These are phyloP conservation scores for Egretta garzetta DNA, from an alignment of 2,113 vertebrate species.

Conservation along the genomic window DNA sequence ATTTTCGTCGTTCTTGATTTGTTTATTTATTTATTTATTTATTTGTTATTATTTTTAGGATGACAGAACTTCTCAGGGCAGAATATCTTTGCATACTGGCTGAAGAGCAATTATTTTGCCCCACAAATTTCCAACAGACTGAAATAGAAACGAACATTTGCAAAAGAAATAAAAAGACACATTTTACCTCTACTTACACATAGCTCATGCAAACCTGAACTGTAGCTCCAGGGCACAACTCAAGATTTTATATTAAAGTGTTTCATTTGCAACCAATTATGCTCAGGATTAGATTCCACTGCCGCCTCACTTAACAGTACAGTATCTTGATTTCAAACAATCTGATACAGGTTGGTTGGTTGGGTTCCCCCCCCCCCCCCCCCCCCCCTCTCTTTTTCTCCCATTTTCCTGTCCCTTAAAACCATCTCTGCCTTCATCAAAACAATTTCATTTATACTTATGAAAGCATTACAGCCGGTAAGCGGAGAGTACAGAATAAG, in stretches of 20 bases:
- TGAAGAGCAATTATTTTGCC: conserved; percentile 44
- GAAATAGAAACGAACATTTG: conserved; percentile 10
- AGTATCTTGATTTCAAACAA: conserved; percentile 56
- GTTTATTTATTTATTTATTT: neutral
- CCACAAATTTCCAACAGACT: conserved; percentile 23
- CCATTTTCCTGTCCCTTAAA: conserved; percentile 45
- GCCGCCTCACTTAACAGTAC: conserved; percentile 20
- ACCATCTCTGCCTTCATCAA: conserved; percentile 65
- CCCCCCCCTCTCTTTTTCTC: neutral
- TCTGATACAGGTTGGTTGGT: neutral
- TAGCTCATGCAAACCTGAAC: conserved; percentile 55
- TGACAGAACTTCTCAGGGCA: neutral
- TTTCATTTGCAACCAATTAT: conserved; percentile 78
- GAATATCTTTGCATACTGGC: neutral
- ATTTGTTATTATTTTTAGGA: neutral
- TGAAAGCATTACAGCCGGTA: conserved; percentile 68
- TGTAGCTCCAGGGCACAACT: conserved; percentile 67
- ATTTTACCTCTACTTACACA: conserved; percentile 52
- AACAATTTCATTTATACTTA: conserved; percentile 79
- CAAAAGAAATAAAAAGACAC: neutral
- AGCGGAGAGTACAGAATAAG: conserved; percentile 67
- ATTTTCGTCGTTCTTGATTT: neutral
- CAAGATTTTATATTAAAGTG: conserved; percentile 74
- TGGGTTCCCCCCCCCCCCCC: too few relatives aligned
- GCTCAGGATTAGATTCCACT: conserved; percentile 62